Percentiles rank a stretch among this genome's conserved stretches.
These are phyloP conservation scores for Xestia rhomboidea DNA, from an alignment of 2,888 invertebrate species.

Conservation along the genomic window DNA sequence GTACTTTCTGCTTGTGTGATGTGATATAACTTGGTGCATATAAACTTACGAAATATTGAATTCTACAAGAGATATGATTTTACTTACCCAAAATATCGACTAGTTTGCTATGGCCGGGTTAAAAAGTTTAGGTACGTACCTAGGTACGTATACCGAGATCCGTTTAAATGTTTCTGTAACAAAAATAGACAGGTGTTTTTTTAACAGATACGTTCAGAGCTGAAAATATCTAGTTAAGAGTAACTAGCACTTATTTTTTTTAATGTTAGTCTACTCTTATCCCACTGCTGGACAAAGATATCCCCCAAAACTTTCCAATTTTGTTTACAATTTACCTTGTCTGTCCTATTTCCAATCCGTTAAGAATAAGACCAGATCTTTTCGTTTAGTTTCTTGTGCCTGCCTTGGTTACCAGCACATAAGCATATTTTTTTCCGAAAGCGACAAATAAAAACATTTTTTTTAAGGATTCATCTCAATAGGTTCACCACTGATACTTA, in stretches of 20 bases:
- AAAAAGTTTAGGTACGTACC: neutral
- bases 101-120: neutral
- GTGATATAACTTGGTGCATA: neutral
- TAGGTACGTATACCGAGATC: neutral
- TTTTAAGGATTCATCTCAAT: neutral
- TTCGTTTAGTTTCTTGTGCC: no score
- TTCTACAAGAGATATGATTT: neutral
- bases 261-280: no score
- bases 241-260: no score
- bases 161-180: neutral
- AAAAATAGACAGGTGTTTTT: neutral
- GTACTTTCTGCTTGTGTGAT: constrained; percentile 1
- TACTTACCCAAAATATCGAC: neutral
- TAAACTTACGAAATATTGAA: neutral
- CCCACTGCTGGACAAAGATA: no score
- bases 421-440: neutral
- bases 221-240: neutral
- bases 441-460: neutral
- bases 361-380: no score
- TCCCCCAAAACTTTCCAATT: no score
- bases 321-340: no score
- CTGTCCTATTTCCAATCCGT: no score
- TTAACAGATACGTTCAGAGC: neutral
- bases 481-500: neutral
- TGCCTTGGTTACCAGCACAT: no score